Base-by-base conservation (phyloP, 2,797 vertebrate species). In the Sebastiscus albofasciatus region DNA sequence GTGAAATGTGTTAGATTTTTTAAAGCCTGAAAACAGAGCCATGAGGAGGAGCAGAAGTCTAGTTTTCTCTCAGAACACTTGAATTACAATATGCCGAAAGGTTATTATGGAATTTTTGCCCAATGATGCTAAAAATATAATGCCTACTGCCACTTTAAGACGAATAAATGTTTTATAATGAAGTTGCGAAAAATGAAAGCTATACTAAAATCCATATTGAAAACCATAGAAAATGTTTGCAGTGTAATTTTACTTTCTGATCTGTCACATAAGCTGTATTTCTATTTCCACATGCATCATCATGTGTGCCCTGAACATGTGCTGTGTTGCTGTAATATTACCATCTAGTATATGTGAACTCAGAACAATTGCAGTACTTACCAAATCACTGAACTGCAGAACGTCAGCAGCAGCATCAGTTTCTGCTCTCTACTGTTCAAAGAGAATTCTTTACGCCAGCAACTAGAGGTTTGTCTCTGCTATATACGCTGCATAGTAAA, bases 401-500 rank as follows among this genome's bases (percentile, higher is more conserved):
- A 5, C 9, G 12, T 36, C 4, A 36, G 56, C 78, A 77, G 80
- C 75, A 61, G 42, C 64, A 60, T 36, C 46, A 22, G 9, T 22
- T 69, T 69, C 70, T 72, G 65, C 39, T 74, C 55, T 29, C 16
- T 83, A 67, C 79, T 88, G 80, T 89, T 94, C 82, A 88, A 87
- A 85, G 76, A 84, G 81, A 89, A 88, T 91, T 86, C 77, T 84
- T 75, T 73, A 75, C 52, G 2, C 65, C 73, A 67, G 83, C 80
- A 79, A 80, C 81, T 46, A 54, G 71, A 89, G 86, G 82, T 81
- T 75, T 87, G 79, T 81, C 77, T 75, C 76, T 59, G 62, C 62
- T 75, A 7, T 67, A 82, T 68, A 65, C 79, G 27, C 81, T 76
- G 86, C 81, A 86, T 82, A 79, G 85, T 81, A 92, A 92, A 91